Percentiles rank a stretch among this genome's conserved stretches.
Conservation (phyloP, 1,140 invertebrate species). For the Aphelinus atriplicis region DNA sequence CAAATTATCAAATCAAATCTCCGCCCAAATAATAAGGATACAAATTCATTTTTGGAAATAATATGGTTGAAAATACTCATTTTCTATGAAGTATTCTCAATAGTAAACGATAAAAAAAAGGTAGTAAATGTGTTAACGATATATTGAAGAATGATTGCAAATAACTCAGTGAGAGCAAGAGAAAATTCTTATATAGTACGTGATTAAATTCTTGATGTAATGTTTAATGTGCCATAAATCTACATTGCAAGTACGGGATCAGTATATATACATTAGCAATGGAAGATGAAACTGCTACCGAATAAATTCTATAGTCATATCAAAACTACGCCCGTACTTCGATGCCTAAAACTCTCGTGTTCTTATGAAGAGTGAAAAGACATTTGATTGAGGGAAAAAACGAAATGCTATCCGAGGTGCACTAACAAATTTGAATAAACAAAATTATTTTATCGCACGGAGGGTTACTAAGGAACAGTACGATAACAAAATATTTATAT, state of each 20-base stretch:
- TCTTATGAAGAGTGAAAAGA: too few relatives aligned
- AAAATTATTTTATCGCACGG: slow-evolving; percentile 1
- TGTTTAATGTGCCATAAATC: slow-evolving; percentile 39
- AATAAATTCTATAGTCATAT: slow-evolving; percentile 38
- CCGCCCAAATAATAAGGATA: not conserved
- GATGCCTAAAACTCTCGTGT: slow-evolving; percentile 15
- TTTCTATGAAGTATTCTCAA: too few relatives aligned
- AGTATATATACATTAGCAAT: slow-evolving; percentile 8
- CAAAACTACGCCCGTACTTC: slow-evolving; percentile 21
- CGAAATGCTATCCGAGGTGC: slow-evolving; percentile 1
- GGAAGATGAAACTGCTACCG: slow-evolving; percentile 9
- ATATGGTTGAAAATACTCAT: too few relatives aligned
- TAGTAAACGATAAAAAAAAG: too few relatives aligned
- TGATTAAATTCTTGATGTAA: slow-evolving; percentile 30
- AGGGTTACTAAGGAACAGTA: not conserved
- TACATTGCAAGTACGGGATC: slow-evolving; percentile 16
- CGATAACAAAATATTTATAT: slow-evolving; percentile 6
- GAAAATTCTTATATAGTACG: not conserved
- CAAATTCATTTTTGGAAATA: too few relatives aligned
- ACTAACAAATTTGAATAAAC: not conserved
- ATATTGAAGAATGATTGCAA: too few relatives aligned
- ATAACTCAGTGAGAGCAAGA: not conserved
- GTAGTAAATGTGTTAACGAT: too few relatives aligned
- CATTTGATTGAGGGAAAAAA: not conserved
- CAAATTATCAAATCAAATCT: slow-evolving; percentile 18